Base-by-base conservation (phyloP, 2,797 vertebrate species). In the Labroides dimidiatus region DNA sequence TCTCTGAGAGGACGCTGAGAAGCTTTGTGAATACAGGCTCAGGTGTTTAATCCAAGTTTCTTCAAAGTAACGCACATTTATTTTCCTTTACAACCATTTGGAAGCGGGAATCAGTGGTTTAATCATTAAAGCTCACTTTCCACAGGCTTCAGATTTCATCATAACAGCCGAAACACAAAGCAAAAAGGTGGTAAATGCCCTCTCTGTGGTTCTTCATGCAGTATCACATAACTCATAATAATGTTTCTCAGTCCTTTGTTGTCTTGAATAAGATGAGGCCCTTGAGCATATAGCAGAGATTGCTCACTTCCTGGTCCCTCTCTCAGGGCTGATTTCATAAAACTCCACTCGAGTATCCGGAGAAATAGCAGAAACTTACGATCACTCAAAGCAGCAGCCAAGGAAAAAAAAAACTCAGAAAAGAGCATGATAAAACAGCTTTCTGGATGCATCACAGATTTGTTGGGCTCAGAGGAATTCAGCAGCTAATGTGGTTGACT, bases 351-450 rank as follows among this genome's bases (percentile, higher is more conserved):
- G 15, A 52, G 49, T 36, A 55, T 68, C 19, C 20, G 36, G 43
- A 55, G 48, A 36, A 36, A 70, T 49, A 30, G 47, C 1, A 37
- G 43, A 44, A 23, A 60, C 23, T 68, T 50, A 3, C 11, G 33
- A 42, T 54, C 47, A 61, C 17, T 13, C 4, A 16, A 55, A 37
- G 30, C 51, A 20, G 42, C 19, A 5, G 21, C 15, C 1, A 43
- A n/a, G 19, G 2, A 57, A 51, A 20, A 56, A 48, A 13, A 20
- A 56, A 48, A 14, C 33, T 19, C 11, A 39, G 43, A 60, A 70
- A 20, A 58, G n/a, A 37, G 36, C 48, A 30, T 63, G 39, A 54
- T 80, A 47, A 49, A 44, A 57, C 60, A 6, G 68, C 23, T 42
- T 7, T 17, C n/a, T 14, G 47, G 42, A 64, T 13, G 36, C 33